phyloP scores from a whole-genome alignment of 1,140 invertebrate species.

The Bombyx mori region DNA sequence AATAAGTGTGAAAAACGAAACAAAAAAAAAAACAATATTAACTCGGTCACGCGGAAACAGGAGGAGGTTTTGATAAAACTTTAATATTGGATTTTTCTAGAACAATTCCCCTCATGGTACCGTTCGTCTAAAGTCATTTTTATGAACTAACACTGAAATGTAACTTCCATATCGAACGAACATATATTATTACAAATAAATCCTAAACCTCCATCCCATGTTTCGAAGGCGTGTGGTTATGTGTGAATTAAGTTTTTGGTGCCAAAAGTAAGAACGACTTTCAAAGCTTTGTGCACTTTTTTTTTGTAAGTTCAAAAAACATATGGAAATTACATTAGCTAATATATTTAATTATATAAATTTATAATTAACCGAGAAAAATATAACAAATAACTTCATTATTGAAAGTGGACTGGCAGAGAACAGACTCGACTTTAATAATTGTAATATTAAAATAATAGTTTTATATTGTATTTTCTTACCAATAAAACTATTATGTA shows the following conservation, averaged over 20 bases:
- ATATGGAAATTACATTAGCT: slow-evolving; percentile 21
- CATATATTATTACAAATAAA: too few species aligned
- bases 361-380: too few species aligned
- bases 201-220: slow-evolving; percentile 25
- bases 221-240: background rate
- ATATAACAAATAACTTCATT: too few species aligned
- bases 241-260: background rate
- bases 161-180: slow-evolving; percentile 46
- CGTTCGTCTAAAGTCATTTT: slow-evolving; percentile 13
- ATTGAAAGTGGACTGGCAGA: too few species aligned
- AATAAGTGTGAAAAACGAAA: slow-evolving; percentile 24
- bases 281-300: background rate
- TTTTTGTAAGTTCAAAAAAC: slow-evolving; percentile 6
- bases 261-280: background rate
- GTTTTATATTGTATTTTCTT: too few species aligned
- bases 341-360: slow-evolving; percentile 1
- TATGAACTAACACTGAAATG: slow-evolving; percentile 17
- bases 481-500: too few species aligned
- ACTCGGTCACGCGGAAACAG: slow-evolving; percentile 52
- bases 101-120: slow-evolving; percentile 58
- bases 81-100: slow-evolving; percentile 23
- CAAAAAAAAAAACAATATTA: slow-evolving; percentile 25
- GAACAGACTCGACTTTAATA: too few species aligned
- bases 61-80: slow-evolving; percentile 57
- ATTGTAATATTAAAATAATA: too few species aligned